A percentile compares a stretch with the other conserved stretches of the same genome.
These are phyloP conservation scores for Acinonyx jubatus DNA, from an alignment of 2,113 vertebrate species.

Conservation along the genomic window DNA sequence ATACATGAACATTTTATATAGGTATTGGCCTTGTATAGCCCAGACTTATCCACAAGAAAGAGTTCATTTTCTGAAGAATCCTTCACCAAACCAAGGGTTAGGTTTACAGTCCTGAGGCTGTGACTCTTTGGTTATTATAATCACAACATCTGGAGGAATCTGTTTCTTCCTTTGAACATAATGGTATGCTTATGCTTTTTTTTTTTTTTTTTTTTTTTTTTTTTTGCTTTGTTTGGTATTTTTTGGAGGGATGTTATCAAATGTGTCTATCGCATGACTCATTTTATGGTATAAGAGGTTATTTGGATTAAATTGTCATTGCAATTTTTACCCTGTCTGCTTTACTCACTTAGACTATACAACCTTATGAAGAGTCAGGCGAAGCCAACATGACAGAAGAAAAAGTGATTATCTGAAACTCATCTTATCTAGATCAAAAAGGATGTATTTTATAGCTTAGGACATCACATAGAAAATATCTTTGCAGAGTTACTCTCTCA, in stretches of 20 bases:
- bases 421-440: background rate
- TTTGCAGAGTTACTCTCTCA: background rate
- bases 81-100: background rate
- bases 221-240: background rate
- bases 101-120: background rate
- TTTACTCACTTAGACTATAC: background rate
- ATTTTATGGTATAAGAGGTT: background rate
- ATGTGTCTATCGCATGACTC: background rate
- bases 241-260: background rate
- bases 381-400: background rate
- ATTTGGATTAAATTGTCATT: slow-evolving; percentile 27
- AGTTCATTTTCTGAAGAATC: slow-evolving; percentile 38
- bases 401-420: slow-evolving; percentile 27
- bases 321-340: background rate
- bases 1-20: background rate
- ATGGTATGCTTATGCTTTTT: no score
- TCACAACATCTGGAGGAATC: background rate
- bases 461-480: background rate
- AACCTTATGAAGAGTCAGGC: background rate
- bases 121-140: slow-evolving; percentile 16
- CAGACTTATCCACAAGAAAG: background rate
- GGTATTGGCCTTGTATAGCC: background rate
- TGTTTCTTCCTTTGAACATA: background rate
- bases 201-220: no score
- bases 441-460: background rate